Evolutionary conservation across 2,113 vertebrate genomes (phyloP), one percentile per base, ranked within the genome.

Genomic region (Trichechus manatus): DNA sequence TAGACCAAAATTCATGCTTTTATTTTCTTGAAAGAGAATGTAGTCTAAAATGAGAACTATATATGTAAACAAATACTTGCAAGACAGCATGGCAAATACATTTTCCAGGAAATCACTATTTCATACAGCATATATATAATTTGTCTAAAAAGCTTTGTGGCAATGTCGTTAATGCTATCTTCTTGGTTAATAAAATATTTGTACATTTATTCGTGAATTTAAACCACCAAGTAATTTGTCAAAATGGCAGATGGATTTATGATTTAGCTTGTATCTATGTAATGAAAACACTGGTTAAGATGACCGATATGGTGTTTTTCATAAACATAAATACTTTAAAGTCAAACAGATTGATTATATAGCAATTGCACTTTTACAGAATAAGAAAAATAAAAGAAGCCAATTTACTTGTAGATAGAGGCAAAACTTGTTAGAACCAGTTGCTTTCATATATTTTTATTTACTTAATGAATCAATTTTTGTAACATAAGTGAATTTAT

Each of bases 391-490:
- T 36, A 42, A 61, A 95, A 87, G 33, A 91, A 89, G 82, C 23
- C 23, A 63, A 74, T 27, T 39, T 61, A 33, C 3, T 78, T 78
- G 68, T 59, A 93, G 15, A 95, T 77, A 87, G 13, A 82, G 14
- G 15, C 23, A 96, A 92, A 95, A 47, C 81, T 79, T 63, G 5
- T 61, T 39, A 61, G 5, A 88, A 82, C 39, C 36, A 14, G 20
- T 86, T 27, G 17, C 17, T 89, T 63, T 74, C 33, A 78, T 42
- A 85, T 59, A 81, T 91, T 93, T 91, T 19, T 64, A 77, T 63
- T 75, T 91, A 83, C 68, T 85, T 94, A 94, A 80, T 91, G 31
- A 96, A 85, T 70, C 39, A 79, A 77, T 85, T 91, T 87, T 93
- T 82, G 22, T 89, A 59, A 64, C 33, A 92, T 56, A 89, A 89